Evolutionary conservation across 2,888 invertebrate genomes (phyloP), one percentile per base, ranked within the genome.

Genomic region (Aproaerema taeniolella): DNA sequence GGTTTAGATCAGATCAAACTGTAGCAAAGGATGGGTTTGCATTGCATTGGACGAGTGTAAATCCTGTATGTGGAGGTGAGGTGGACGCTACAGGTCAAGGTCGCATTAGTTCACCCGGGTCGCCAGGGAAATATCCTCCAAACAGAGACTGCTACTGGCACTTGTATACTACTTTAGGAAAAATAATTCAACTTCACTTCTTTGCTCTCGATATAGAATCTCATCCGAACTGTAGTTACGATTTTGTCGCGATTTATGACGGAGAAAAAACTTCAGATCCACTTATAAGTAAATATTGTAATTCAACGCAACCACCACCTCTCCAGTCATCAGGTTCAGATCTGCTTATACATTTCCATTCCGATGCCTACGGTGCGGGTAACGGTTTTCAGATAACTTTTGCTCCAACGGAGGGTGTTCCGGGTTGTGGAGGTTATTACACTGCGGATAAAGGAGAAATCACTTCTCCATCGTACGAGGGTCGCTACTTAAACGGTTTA

Each of bases 341-440:
- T 41, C 89, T 91, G 2, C 58, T 87, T 2, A 72, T 95, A 31
- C 89, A 93, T 63, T 97, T 97, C 67, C 96, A 96, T 71, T 94
- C 96, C 0, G 96, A 97, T 62, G 71, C 65, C 4, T 79, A 81
- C 17, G 75, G 85, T 8, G 85, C 85, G 29, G 95, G 95, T 57
- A 77, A 86, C 13, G 97, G 97, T n/a, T 98, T 97, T 63, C 95
- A 95, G 72, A 89, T 97, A 45, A 89, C 93, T 14, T 97, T 92
- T 64, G 87, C 91, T 0, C 87, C 90, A 2, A 80, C 91, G 8
- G 91, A 91, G 88, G 93, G 92, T 2, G 67, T 91, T 36, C 95
- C 95, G 0, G 95, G 95, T 1, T 96, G 96, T 66, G 96, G 96
- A 1, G 96, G 95, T 0, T 73, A 89, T 20, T 91, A 88, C 47